Base-by-base conservation (phyloP, 2,797 vertebrate genomes). In the Amphiprion clarkii region DNA sequence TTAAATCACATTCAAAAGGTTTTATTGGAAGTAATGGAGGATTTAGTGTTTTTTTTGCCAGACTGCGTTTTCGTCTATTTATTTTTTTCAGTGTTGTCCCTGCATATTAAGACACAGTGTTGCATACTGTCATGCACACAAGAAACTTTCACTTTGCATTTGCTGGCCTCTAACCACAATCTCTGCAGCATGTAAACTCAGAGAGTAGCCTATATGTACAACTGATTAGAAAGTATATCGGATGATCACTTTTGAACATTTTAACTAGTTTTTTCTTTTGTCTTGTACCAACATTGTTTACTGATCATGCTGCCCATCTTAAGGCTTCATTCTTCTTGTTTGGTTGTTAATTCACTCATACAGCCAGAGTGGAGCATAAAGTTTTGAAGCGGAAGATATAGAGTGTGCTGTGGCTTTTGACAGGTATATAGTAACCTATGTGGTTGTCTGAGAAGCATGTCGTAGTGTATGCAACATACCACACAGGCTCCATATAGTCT, bases 331-430 rank as follows among this genome's bases (percentile, higher is more conserved):
- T 55, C 3, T 5, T 44, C 11, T 21, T 63, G 40, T 29, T 64
- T 19, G 6, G 44, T 62, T 5, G 29, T 33, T 46, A 17, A 33
- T 39, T 59, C 42, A 25, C 48, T 54, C 52, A 23, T 6, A 33
- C 57, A 19, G 46, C 11, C 13, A n/a, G 3, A 51, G 55, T 11
- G 54, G 48, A 3, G 9, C 3, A 0, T 59, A 39, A 0, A 48
- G 12, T 7, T 25, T n/a, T 49, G 19, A 52, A 68, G 62, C 11
- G 48, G 74, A 78, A 71, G 61, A 61, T 68, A 25, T 78, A 42
- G n/a, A 66, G 67, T 55, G 10, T 31, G 11, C 71, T 92, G 87
- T 86, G 88, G 90, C 53, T 89, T 88, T 69, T 84, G 39, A 64
- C 66, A 78, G 74, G 36, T 72, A 65, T 16, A 16, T 76, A 55